These are phyloP conservation scores for Octodon degus DNA, from an alignment of 2,113 vertebrate genomes.

Conservation along the genomic window DNA sequence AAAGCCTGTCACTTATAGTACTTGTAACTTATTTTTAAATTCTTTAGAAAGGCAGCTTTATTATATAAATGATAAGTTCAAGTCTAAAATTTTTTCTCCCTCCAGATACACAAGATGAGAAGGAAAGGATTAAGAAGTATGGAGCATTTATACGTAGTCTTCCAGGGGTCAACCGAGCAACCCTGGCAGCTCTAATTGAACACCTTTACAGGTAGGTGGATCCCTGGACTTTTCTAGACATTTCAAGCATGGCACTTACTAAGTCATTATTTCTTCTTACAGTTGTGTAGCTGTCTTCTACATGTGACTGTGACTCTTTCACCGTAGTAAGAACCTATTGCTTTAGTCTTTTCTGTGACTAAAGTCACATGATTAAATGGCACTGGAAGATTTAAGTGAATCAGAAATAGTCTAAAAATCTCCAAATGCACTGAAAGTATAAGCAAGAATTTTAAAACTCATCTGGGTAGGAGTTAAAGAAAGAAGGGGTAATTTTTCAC, in stretches of 20 bases:
- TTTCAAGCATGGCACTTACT: background rate
- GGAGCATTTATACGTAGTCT: conserved; percentile 92
- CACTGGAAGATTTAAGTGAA: background rate
- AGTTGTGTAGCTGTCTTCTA: background rate
- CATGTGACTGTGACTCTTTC: background rate
- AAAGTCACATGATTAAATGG: background rate
- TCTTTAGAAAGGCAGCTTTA: background rate
- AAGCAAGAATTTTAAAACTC: background rate
- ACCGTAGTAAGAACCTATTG: background rate
- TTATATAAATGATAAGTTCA: background rate
- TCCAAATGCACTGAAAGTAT: background rate
- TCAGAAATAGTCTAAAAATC: background rate
- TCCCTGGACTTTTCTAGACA: background rate
- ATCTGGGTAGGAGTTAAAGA: background rate
- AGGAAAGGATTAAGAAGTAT: conserved; percentile 92
- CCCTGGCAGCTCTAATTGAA: conserved; percentile 93
- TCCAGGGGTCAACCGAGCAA: conserved; percentile 92
- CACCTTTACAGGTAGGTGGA: conserved; percentile 95
- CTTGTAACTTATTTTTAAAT: conserved; percentile 31
- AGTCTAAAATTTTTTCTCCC: background rate
- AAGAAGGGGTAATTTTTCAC: background rate
- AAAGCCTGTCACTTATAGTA: background rate
- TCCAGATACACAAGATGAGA: conserved; percentile 91
- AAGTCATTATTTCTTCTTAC: background rate
- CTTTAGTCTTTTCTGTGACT: background rate